Percentiles rank a stretch among this genome's conserved stretches.
Evolutionary conservation across 2,797 vertebrate genomes (phyloP).

Genomic region (Melanotaenia nigrans): DNA sequence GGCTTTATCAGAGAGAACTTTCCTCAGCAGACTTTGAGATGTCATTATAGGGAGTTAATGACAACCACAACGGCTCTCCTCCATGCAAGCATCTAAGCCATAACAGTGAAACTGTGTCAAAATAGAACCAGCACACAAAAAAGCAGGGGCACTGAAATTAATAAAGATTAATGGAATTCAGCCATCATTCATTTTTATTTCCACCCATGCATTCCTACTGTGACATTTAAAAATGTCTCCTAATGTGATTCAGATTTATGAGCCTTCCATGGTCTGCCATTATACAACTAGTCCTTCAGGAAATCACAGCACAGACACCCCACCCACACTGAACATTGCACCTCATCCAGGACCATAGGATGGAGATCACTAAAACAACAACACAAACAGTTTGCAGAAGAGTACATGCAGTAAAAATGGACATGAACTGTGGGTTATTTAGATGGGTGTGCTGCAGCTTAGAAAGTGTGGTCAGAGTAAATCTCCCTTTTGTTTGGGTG

Average conservation of each 20-base stretch:
- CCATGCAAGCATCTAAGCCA: not conserved
- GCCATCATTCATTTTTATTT: not conserved
- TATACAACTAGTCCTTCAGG: not conserved
- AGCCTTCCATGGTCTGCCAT: not conserved
- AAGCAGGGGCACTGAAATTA: not conserved
- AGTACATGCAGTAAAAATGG: not conserved
- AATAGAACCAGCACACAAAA: not conserved
- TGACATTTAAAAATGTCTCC: constrained; percentile 21
- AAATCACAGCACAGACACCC: constrained; percentile 2
- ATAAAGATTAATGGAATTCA: not conserved
- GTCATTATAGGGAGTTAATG: not conserved
- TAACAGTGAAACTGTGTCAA: not conserved
- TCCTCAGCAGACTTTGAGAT: not conserved
- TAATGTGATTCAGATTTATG: constrained; percentile 11
- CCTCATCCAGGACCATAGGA: not conserved
- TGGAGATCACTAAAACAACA: not conserved
- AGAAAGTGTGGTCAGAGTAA: not conserved
- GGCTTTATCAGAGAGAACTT: not conserved
- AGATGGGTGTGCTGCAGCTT: not conserved
- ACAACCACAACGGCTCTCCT: not conserved
- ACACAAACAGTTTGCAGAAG: not conserved
- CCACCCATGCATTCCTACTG: not conserved
- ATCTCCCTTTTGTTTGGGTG: not conserved
- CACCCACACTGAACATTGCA: not conserved
- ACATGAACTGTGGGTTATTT: not conserved